Evolutionary conservation across 2,113 vertebrate species (phyloP).

Genomic region (Peromyscus leucopus): DNA sequence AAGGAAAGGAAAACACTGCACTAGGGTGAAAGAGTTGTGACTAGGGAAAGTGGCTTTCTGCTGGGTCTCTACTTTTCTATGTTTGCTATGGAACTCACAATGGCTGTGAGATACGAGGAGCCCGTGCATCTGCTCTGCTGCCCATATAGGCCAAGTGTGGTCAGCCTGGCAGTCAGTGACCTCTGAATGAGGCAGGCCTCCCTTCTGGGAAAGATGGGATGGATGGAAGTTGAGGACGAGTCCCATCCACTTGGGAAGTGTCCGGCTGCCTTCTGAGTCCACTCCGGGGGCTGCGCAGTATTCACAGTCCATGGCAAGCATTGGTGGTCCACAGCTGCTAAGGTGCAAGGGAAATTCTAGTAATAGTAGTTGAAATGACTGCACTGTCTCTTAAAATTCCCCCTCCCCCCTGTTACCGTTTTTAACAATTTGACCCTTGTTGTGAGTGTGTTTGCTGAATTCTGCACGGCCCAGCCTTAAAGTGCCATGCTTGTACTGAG

Average conservation of each 20-base stretch:
- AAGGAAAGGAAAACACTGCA: background rate
- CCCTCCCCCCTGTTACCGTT: background rate
- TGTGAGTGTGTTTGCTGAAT: background rate
- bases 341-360: background rate
- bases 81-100: background rate
- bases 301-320: too few relatives aligned
- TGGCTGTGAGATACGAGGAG: background rate
- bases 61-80: background rate
- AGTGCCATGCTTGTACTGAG: background rate
- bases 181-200: background rate
- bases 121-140: background rate
- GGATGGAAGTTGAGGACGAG: background rate
- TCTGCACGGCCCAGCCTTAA: background rate
- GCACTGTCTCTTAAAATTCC: background rate
- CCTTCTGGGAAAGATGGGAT: background rate
- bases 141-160: background rate
- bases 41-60: background rate
- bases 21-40: background rate
- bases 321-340: background rate
- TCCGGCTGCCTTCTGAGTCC: background rate
- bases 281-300: background rate
- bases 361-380: background rate
- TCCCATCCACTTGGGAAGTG: background rate
- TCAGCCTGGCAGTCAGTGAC: background rate
- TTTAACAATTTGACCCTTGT: conserved; percentile 6